phyloP scores from a whole-genome alignment of 1,140 invertebrate species.

The Drosophila melanica region DNA sequence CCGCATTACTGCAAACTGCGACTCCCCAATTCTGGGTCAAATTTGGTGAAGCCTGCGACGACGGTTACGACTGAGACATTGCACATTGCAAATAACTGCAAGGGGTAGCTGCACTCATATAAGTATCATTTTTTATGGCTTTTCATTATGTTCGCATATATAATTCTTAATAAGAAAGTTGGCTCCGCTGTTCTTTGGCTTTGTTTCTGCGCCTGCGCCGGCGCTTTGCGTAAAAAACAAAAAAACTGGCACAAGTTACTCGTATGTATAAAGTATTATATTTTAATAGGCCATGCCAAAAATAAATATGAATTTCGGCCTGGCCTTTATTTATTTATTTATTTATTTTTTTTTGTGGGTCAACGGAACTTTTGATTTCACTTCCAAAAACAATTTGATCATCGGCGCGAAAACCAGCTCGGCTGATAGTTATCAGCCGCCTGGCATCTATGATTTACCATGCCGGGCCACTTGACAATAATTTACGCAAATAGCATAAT shows the following conservation, averaged over 20 bases:
- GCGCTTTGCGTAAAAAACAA: slow-evolving; percentile 15
- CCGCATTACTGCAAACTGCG: slow-evolving; percentile 66
- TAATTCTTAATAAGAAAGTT: slow-evolving; percentile 78
- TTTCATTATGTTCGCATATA: slow-evolving; percentile 75
- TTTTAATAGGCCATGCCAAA: slow-evolving; percentile 71
- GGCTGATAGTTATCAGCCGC: slow-evolving; percentile 47
- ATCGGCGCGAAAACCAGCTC: slow-evolving; percentile 69
- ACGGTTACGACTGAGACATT: slow-evolving; percentile 6
- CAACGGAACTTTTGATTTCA: slow-evolving; percentile 68
- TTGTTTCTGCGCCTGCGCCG: slow-evolving; percentile 32
- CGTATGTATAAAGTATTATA: slow-evolving; percentile 66
- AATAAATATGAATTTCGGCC: slow-evolving; percentile 56
- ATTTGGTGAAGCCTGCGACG: slow-evolving; percentile 33
- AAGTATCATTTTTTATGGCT: slow-evolving; percentile 80
- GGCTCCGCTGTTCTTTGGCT: slow-evolving; percentile 33
- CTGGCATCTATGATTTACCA: slow-evolving; percentile 71
- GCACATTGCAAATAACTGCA: slow-evolving; percentile 28
- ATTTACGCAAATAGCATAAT: slow-evolving; percentile 81
- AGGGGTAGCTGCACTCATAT: slow-evolving; percentile 52
- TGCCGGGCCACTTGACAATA: slow-evolving; percentile 72
- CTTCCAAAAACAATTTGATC: slow-evolving; percentile 57
- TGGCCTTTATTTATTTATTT: not conserved
- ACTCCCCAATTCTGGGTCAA: slow-evolving; percentile 76
- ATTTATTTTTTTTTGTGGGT: slow-evolving; percentile 49
- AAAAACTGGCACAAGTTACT: slow-evolving; percentile 61